Evolutionary conservation across 2,888 invertebrate species (phyloP).

Genomic region (Pachydiplax longipennis): DNA sequence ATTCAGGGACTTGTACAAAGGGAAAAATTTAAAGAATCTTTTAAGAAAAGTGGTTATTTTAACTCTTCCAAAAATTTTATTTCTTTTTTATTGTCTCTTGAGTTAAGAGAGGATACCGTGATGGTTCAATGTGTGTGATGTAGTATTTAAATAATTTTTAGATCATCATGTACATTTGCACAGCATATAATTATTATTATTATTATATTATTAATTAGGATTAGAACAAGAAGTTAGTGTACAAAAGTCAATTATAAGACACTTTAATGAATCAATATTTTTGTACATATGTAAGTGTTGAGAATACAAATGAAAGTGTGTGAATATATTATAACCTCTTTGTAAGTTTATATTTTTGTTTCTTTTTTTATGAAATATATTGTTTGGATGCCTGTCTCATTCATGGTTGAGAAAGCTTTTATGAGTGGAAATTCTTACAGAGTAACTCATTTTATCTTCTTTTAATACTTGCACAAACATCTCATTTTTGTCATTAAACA

Average conservation of each 20-base stretch:
- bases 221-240: conserved; percentile 56
- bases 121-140: conserved; percentile 49
- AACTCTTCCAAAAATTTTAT: conserved; percentile 43
- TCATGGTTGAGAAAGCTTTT: conserved; percentile 38
- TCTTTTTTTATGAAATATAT: conserved; percentile 48
- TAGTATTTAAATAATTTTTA: conserved; percentile 50
- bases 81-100: conserved; percentile 45
- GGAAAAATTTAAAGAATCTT: conserved; percentile 56
- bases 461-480: conserved; percentile 42
- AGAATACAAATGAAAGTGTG: conserved; percentile 58
- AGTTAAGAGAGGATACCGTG: conserved; percentile 42
- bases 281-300: conserved; percentile 63
- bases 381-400: conserved; percentile 48
- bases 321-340: conserved; percentile 56
- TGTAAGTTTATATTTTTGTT: conserved; percentile 51
- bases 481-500: conserved; percentile 24
- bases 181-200: conserved; percentile 50
- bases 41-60: conserved; percentile 45
- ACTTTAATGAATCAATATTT: conserved; percentile 63
- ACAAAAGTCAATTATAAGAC: conserved; percentile 66
- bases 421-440: conserved; percentile 35
- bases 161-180: conserved; percentile 53
- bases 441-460: conserved; percentile 27
- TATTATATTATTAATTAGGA: conserved; percentile 46
- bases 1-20: conserved; percentile 54